A percentile compares a stretch with the other conserved stretches of the same genome.
Conservation (phyloP, 2,888 invertebrate genomes). For the Harmothoe impar region DNA sequence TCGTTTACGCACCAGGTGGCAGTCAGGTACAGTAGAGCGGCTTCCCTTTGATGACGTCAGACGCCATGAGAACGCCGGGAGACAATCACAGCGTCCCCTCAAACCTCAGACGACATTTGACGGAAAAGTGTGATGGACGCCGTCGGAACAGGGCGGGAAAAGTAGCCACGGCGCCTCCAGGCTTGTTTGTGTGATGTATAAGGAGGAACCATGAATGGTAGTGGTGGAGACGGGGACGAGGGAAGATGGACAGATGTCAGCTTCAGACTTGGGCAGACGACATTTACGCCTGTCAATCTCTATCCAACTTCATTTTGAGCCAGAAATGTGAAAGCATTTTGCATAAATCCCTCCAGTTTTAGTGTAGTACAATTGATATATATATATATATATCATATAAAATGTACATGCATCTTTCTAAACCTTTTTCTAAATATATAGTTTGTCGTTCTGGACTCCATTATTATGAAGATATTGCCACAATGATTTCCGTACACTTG, state of each 20-base stretch:
- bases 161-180: neutral
- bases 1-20: slow-evolving; percentile 37
- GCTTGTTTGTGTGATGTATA: neutral
- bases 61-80: neutral
- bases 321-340: no score
- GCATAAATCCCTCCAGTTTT: no score
- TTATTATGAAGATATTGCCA: no score
- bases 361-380: no score
- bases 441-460: no score
- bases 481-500: no score
- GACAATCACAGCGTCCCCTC: neutral
- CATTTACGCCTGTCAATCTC: slow-evolving; percentile 6
- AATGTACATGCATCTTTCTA: no score
- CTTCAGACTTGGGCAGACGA: neutral
- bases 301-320: no score
- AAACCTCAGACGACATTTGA: neutral
- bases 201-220: neutral
- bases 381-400: no score
- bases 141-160: neutral
- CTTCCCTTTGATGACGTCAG: slow-evolving; percentile 1
- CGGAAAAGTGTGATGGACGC: neutral
- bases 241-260: neutral
- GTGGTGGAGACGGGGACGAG: neutral
- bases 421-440: no score
- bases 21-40: neutral